A percentile compares a stretch with the other conserved stretches of the same genome.
Conservation (phyloP, 1,140 invertebrate species). For the Aphelenchoides fujianensis region DNA sequence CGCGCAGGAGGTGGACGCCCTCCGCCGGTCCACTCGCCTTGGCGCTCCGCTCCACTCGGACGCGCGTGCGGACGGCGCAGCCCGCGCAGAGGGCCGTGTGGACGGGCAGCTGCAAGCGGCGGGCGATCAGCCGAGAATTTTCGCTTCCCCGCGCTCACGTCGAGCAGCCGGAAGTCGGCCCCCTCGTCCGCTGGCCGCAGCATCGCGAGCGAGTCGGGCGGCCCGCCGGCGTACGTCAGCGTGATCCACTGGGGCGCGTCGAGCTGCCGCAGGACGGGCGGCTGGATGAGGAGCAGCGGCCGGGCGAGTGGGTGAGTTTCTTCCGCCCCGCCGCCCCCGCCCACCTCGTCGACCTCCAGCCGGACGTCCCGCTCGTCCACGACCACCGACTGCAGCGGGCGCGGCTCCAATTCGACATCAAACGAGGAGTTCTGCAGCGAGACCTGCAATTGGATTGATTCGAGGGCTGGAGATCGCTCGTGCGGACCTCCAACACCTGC, state of each 20-base stretch:
- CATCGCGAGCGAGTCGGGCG: constrained; percentile 18
- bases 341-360: neutral
- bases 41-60: neutral
- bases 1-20: neutral
- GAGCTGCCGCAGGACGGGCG: neutral
- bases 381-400: neutral
- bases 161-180: neutral
- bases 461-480: neutral
- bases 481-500: neutral
- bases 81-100: constrained; percentile 2
- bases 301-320: no score
- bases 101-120: constrained; percentile 1
- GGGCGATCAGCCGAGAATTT: neutral
- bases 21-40: neutral
- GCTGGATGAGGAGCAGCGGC: neutral
- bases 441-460: neutral
- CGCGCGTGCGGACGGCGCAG: neutral
- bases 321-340: no score
- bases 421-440: constrained; percentile 2
- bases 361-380: constrained; percentile 1
- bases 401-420: neutral
- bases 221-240: constrained; percentile 3
- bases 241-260: neutral
- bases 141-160: no score
- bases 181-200: neutral